Evolutionary conservation across 2,888 invertebrate genomes (phyloP), one percentile per base, ranked within the genome.

Genomic region (Phengaris alcon): DNA sequence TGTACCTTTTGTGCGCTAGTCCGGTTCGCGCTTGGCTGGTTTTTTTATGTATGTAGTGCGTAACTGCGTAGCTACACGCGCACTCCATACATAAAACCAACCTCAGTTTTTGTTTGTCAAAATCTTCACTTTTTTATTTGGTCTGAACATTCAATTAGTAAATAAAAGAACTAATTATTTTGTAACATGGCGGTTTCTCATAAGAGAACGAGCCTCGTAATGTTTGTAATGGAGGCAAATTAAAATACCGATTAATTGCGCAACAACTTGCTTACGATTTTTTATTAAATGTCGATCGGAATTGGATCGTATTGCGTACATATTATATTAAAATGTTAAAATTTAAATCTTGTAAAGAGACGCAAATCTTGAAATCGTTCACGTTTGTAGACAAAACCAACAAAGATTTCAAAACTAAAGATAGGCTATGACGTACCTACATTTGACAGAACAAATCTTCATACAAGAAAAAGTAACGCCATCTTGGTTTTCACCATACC

Each of bases 281-380:
- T 64, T 64, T 64, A 64, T 64, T 44, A 64, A 59, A 64, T 64
- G 64, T 64, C 13, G 35, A 64, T 64, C 64, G 64, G 64, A 64
- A 64, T 64, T 64, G 64, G 44, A 64, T 35, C 12, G 64, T 35
- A 44, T 64, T 64, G 15, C 59, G 10, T 9, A 59, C 59, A 22
- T 59, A 8, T 48, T 48, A 15, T 57, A n/a, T 15, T 15, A 0
- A 15, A 57, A 57, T 57, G n/a, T 57, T 57, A 3, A 57, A 35
- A 35, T 35, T 0, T 0, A 35, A 35, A 35, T 15, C 57, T 57
- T 13, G 57, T 57, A 55, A 55, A 55, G 35, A 55, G 55, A 55
- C 22, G 22, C 22, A 22, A 22, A 22, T 22, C 22, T 22, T 22
- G 22, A 22, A 22, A 22, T 0, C 22, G 22, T 22, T 22, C 22